phyloP scores from a whole-genome alignment of 2,113 vertebrate genomes.

The Prinia subflava region DNA sequence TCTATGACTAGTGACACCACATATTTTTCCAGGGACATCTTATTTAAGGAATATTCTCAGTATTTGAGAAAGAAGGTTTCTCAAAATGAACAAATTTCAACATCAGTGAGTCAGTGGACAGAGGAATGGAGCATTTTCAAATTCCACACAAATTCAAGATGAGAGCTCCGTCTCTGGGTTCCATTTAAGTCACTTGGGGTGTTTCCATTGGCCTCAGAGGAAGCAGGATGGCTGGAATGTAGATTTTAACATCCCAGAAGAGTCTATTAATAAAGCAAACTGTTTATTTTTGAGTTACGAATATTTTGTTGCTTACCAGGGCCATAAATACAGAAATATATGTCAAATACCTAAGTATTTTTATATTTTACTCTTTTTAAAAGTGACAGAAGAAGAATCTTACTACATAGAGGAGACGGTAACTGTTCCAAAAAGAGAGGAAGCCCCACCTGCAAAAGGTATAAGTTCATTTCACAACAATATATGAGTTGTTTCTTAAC shows the following conservation, averaged over 20 bases:
- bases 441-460: constrained; percentile 73
- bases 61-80: not conserved
- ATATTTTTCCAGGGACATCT: not conserved
- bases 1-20: not conserved
- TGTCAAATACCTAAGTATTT: not conserved
- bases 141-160: not conserved
- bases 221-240: not conserved
- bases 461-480: not conserved
- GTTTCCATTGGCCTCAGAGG: not conserved
- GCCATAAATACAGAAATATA: not conserved
- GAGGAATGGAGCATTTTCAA: not conserved
- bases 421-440: constrained; percentile 67
- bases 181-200: not conserved
- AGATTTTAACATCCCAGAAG: not conserved
- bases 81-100: not conserved
- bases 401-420: constrained; percentile 70
- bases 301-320: not conserved
- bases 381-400: constrained; percentile 73
- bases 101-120: not conserved
- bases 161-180: not conserved
- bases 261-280: not conserved
- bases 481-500: not conserved
- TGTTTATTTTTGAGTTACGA: not conserved
- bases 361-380: constrained; percentile 67
- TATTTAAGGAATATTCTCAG: not conserved